Evolutionary conservation across 2,888 invertebrate species (phyloP).

Genomic region (Malacosoma neustria): DNA sequence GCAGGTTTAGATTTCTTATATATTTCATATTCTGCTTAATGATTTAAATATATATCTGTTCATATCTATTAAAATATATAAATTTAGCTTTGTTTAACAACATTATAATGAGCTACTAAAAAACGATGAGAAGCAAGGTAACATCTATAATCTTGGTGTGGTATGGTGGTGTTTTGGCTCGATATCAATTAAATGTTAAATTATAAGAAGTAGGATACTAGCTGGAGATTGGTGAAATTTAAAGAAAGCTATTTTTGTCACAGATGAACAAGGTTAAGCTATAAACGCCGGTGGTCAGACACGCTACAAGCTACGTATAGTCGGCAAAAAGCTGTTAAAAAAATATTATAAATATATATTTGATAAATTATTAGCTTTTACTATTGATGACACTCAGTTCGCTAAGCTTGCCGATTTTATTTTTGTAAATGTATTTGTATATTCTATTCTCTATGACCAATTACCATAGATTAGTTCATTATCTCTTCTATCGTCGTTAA

Average conservation of each 20-base stretch:
- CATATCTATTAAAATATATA: too few species aligned
- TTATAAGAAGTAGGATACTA: constrained; percentile 33
- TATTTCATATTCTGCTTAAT: not conserved
- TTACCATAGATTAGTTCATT: not conserved
- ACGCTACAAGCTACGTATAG: constrained; percentile 18
- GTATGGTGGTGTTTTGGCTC: constrained; percentile 43
- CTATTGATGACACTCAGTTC: too few species aligned
- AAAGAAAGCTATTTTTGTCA: constrained; percentile 68
- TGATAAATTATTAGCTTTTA: too few species aligned
- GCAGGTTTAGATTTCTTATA: constrained; percentile 7
- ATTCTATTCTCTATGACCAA: constrained; percentile 1
- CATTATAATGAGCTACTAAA: too few species aligned
- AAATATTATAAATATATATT: too few species aligned
- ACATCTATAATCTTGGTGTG: too few species aligned
- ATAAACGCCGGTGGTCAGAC: constrained; percentile 60
- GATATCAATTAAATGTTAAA: constrained; percentile 58
- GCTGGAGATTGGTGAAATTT: constrained; percentile 38
- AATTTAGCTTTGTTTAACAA: too few species aligned
- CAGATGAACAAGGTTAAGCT: constrained; percentile 52
- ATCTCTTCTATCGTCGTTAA: too few species aligned
- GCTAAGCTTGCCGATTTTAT: not conserved
- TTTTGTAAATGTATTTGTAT: constrained; percentile 1
- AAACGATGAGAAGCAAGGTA: too few species aligned
- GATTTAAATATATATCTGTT: too few species aligned
- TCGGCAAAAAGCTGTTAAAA: too few species aligned